These are phyloP conservation scores for Hydraecia micacea DNA, from an alignment of 2,888 invertebrate species.

Conservation along the genomic window DNA sequence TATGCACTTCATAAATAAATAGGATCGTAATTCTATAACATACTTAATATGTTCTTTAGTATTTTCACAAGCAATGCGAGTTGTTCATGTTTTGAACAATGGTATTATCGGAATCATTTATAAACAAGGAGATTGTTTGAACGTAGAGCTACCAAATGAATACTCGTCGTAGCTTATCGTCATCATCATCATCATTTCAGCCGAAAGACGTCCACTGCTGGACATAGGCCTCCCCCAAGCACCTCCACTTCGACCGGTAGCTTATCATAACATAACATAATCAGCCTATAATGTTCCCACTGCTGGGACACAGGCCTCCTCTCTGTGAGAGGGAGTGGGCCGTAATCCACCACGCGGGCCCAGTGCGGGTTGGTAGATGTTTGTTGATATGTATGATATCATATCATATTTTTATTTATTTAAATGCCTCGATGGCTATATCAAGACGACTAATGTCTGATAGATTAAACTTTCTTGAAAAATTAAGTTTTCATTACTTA, in stretches of 20 bases:
- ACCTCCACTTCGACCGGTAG: too few relatives aligned
- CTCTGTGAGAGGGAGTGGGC: too few relatives aligned
- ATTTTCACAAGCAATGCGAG: conserved; percentile 67
- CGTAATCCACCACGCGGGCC: too few relatives aligned
- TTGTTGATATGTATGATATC: too few relatives aligned
- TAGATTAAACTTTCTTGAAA: conserved; percentile 7
- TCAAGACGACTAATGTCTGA: conserved; percentile 3
- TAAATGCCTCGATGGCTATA: conserved; percentile 15
- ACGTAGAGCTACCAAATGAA: conserved; percentile 55
- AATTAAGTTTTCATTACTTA: background rate
- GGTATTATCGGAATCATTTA: conserved; percentile 70
- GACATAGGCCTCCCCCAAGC: too few relatives aligned
- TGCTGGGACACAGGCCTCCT: too few relatives aligned
- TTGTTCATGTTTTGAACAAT: conserved; percentile 73
- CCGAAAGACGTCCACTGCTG: too few relatives aligned
- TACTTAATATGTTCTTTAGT: conserved; percentile 42
- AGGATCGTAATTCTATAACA: conserved; percentile 41
- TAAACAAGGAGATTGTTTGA: conserved; percentile 74
- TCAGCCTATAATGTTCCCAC: too few relatives aligned
- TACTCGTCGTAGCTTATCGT: conserved; percentile 48
- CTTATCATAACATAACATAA: conserved; percentile 5
- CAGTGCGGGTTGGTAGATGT: too few relatives aligned
- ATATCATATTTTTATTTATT: conserved; percentile 28
- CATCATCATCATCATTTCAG: too few relatives aligned
- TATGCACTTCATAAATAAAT: too few relatives aligned